Evolutionary conservation across 2,888 invertebrate species (phyloP), one percentile per base, ranked within the genome.

Genomic region (Acleris literana): DNA sequence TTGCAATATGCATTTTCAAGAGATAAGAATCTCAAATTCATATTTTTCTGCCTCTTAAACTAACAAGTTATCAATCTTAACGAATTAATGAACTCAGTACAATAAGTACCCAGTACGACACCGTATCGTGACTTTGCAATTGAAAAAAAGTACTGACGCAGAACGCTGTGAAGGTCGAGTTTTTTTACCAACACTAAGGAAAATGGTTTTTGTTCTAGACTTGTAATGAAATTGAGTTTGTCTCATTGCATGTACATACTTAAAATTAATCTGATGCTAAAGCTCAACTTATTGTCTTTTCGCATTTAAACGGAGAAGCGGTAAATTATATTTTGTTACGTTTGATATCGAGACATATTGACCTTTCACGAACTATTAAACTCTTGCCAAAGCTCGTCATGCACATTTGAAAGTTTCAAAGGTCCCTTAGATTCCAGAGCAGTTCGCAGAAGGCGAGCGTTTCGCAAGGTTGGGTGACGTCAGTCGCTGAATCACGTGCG

Each of bases 401-500:
- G 46, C 39, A 13, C 13, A 39, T 39, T 39, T 39, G 49, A 25
- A 48, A 29, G 25, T 52, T 60, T 65, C 51, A 65, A 65, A 65
- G 61, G 65, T 55, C 65, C 61, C 65, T 55, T 56, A 65, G 44
- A 56, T 51, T 44, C 48, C 53, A 33, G 58, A 69, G 68, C 71
- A 61, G 70, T 70, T 59, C 68, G 39, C 51, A 55, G 54, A 58
- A 68, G 67, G 62, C 55, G 44, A 59, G 43, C 46, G 64, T 44
- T 51, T 46, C 57, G 70, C 78, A 77, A 83, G 82, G 80, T 71
- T 80, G 71, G 62, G 77, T 78, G 79, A 84, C 84, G 85, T 84
- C 80, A 79, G 60, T 39, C 17, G 70, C 70, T 72, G 68, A 76
- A 80, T 86, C 85, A 86, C 86, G 86, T 80, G 86, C 78, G 48